Conservation (phyloP, 2,113 vertebrate species). For the Polyodon spathula region DNA sequence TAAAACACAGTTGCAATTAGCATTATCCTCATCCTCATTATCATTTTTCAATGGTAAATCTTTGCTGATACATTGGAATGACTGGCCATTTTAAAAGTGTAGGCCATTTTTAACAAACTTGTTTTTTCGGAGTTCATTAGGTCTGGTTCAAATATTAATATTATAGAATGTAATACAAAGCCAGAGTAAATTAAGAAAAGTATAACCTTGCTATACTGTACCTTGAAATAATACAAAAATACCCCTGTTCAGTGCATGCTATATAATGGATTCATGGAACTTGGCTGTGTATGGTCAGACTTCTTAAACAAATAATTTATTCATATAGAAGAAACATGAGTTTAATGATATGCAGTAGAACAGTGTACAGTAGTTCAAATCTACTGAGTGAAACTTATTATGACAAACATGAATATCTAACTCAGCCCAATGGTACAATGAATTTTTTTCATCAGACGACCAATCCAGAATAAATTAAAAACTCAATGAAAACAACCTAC, state of each 20-base stretch:
- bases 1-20: slow-evolving; percentile 38
- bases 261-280: background rate
- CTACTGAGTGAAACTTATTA: background rate
- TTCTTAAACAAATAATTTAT: background rate
- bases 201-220: too few species aligned
- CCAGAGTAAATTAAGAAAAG: too few species aligned
- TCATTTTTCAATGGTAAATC: slow-evolving; percentile 33
- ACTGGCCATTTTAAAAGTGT: too few species aligned
- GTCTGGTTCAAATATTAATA: too few species aligned
- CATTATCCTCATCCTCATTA: slow-evolving; percentile 31
- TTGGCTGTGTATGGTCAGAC: background rate
- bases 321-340: background rate
- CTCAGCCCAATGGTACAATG: slow-evolving; percentile 21
- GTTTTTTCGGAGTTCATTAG: too few species aligned
- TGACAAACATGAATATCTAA: slow-evolving; percentile 15
- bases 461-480: slow-evolving; percentile 24
- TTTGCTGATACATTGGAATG: slow-evolving; percentile 19
- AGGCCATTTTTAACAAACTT: too few species aligned
- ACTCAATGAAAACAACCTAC: slow-evolving; percentile 31
- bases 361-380: too few species aligned
- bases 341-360: background rate
- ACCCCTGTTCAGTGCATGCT: background rate
- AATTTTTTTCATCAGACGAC: slow-evolving; percentile 11
- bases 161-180: too few species aligned
- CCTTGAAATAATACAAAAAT: too few species aligned